These are phyloP conservation scores for Drosophila bifasciata DNA, from an alignment of 1,140 invertebrate species.

Conservation along the genomic window DNA sequence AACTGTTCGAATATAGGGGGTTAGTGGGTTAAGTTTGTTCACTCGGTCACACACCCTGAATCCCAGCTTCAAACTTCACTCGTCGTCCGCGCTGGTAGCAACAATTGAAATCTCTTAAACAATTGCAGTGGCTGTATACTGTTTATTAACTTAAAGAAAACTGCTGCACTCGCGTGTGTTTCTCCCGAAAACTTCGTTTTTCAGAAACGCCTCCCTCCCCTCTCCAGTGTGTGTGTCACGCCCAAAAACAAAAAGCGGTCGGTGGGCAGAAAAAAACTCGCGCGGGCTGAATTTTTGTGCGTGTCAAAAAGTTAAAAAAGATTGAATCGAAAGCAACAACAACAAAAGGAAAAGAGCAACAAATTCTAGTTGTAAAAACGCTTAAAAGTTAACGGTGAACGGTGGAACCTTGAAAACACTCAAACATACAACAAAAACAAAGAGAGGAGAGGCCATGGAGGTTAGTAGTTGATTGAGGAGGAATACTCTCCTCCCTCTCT, in stretches of 20 bases:
- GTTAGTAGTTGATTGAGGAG: slow-evolving; percentile 51
- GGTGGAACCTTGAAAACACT: too few relatives aligned
- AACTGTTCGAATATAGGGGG: too few relatives aligned
- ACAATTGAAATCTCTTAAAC: slow-evolving; percentile 20
- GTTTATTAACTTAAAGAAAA: slow-evolving; percentile 22
- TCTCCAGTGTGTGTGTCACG: slow-evolving; percentile 67
- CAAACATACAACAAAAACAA: slow-evolving; percentile 24
- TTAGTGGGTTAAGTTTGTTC: too few relatives aligned
- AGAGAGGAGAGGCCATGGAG: slow-evolving; percentile 52
- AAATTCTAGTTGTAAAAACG: slow-evolving; percentile 30
- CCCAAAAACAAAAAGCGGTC: slow-evolving; percentile 60
- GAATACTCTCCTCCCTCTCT: too few relatives aligned
- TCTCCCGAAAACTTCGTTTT: slow-evolving; percentile 37
- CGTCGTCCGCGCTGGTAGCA: not conserved
- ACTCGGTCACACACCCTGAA: too few relatives aligned
- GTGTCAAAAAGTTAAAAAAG: slow-evolving; percentile 50
- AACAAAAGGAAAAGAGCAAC: slow-evolving; percentile 6
- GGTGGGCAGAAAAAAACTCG: slow-evolving; percentile 9
- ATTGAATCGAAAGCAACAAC: slow-evolving; percentile 46
- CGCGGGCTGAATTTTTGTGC: slow-evolving; percentile 47
- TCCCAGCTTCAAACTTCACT: too few relatives aligned
- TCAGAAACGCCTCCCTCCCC: slow-evolving; percentile 2
- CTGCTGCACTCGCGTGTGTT: slow-evolving; percentile 13
- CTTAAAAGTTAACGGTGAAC: slow-evolving; percentile 28
- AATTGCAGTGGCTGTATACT: slow-evolving; percentile 28